Conservation (phyloP, 1,140 invertebrate genomes). For the Dermatophagoides farinae region DNA sequence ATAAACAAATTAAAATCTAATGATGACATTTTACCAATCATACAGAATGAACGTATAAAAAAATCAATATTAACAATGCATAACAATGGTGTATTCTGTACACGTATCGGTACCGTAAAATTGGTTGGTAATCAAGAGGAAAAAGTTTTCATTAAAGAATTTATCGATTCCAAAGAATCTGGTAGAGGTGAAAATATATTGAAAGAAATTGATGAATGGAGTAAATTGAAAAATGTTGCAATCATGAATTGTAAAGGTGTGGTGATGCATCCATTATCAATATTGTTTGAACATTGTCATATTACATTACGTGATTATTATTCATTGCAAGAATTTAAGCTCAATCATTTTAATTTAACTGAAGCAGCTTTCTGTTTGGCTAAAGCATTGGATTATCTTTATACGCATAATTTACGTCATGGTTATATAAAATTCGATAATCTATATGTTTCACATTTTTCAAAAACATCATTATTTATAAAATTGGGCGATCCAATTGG, state of each 20-base stretch:
- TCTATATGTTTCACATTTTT: conserved; percentile 45
- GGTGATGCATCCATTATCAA: conserved; percentile 37
- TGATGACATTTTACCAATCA: background rate
- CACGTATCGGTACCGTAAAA: background rate
- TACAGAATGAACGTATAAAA: background rate
- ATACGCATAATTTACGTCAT: conserved; percentile 55
- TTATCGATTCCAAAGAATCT: background rate
- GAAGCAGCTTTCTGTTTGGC: conserved; percentile 52
- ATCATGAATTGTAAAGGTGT: conserved; percentile 8
- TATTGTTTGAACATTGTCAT: conserved; percentile 55
- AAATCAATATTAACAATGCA: background rate
- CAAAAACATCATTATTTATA: conserved; percentile 42
- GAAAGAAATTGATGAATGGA: conserved; percentile 8
- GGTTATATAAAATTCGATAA: conserved; percentile 66
- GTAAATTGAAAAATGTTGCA: conserved; percentile 1
- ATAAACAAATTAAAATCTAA: background rate
- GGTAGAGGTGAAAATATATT: background rate
- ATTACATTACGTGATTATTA: conserved; percentile 21
- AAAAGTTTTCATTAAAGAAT: conserved; percentile 12
- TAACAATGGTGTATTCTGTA: background rate
- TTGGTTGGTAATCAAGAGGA: background rate
- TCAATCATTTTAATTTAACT: conserved; percentile 48
- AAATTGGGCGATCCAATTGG: conserved; percentile 60
- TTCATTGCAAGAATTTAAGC: conserved; percentile 5
- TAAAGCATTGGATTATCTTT: conserved; percentile 54